These are phyloP conservation scores for Strongylocentrotus purpuratus DNA, from an alignment of 35 echinoderm and acorn worm genomes.

Conservation along the genomic window DNA sequence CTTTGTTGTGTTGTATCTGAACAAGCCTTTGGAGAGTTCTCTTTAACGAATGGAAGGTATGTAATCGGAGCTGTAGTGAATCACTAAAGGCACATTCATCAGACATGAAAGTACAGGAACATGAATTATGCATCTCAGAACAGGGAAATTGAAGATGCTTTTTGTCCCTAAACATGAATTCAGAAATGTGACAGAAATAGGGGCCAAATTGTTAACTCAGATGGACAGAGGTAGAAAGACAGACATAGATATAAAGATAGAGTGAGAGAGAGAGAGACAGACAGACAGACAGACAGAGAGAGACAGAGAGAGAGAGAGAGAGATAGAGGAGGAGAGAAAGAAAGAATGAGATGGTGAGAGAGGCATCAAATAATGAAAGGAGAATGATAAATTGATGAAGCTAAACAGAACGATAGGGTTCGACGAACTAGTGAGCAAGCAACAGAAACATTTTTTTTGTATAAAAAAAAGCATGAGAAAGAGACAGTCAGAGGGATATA, in stretches of 20 bases:
- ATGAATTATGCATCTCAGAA: neutral
- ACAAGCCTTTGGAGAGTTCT: neutral
- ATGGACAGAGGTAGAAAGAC: neutral
- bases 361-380: neutral
- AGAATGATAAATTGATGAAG: neutral
- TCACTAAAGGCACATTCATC: neutral
- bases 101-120: neutral
- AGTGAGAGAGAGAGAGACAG: neutral
- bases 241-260: neutral
- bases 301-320: neutral
- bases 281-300: neutral
- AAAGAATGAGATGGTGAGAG: neutral
- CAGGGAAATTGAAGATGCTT: neutral
- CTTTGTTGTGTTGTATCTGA: no score
- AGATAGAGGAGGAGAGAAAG: neutral
- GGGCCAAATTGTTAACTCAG: neutral
- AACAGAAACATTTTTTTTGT: neutral
- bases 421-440: neutral
- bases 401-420: neutral
- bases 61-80: neutral
- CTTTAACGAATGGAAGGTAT: neutral
- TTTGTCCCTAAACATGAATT: neutral
- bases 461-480: neutral
- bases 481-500: neutral
- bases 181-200: neutral